Evolutionary conservation across 1,140 invertebrate genomes (phyloP).

Genomic region (Triops longicaudatus): DNA sequence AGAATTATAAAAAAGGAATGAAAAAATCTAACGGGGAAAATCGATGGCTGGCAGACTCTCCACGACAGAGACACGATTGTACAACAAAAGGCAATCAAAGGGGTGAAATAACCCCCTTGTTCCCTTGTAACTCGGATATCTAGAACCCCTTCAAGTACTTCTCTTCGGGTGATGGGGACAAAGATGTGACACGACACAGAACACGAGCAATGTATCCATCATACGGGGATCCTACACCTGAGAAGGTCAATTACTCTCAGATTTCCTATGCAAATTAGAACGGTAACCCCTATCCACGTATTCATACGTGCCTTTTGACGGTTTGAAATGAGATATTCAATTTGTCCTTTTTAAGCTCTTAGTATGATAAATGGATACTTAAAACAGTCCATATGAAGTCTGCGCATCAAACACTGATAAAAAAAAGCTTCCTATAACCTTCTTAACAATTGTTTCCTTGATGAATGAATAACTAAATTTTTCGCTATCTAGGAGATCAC

Average conservation of each 20-base stretch:
- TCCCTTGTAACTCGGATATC: constrained; percentile 14
- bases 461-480: no score
- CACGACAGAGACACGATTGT: background rate
- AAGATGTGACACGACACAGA: constrained; percentile 3
- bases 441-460: no score
- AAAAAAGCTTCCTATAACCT: no score
- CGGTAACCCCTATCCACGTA: background rate
- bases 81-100: constrained; percentile 9
- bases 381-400: no score
- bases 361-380: no score
- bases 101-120: constrained; percentile 1
- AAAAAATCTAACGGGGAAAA: background rate
- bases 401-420: no score
- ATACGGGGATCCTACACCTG: background rate
- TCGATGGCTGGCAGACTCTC: background rate
- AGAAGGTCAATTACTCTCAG: background rate
- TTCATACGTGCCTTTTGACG: background rate
- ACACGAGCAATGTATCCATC: constrained; percentile 2
- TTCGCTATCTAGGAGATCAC: no score
- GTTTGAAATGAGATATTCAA: background rate
- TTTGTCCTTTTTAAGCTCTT: background rate
- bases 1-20: background rate
- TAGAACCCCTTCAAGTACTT: background rate
- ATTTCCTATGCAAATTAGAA: constrained; percentile 1
- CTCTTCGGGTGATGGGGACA: background rate